Conservation (phyloP, 2,113 vertebrate species). For the Oryzias curvinotus region DNA sequence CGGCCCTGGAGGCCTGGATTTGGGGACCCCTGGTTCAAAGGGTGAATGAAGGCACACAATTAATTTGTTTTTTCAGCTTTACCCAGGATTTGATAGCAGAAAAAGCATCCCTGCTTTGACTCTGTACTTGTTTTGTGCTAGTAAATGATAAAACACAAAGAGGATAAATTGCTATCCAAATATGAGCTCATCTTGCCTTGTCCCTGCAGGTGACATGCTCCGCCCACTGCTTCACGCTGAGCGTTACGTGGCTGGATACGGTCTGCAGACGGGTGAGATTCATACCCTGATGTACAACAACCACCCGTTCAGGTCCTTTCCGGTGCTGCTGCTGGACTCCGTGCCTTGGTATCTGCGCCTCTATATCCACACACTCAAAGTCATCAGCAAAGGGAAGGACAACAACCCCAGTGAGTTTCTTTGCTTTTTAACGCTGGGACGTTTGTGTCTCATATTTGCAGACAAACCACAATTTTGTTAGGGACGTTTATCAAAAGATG, state of each 20-base stretch:
- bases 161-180: too few relatives aligned
- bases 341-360: slow-evolving; percentile 97
- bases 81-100: too few relatives aligned
- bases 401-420: slow-evolving; percentile 88
- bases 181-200: background rate
- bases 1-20: too few relatives aligned
- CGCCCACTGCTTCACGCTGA: slow-evolving; percentile 87
- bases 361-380: slow-evolving; percentile 91
- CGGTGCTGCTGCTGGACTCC: slow-evolving; percentile 87
- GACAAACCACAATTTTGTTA: too few relatives aligned
- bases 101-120: too few relatives aligned
- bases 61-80: too few relatives aligned
- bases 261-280: slow-evolving; percentile 91
- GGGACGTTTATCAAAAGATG: too few relatives aligned
- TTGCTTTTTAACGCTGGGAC: background rate
- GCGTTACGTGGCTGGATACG: slow-evolving; percentile 91
- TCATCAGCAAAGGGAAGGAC: slow-evolving; percentile 90
- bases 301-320: slow-evolving; percentile 91
- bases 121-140: too few relatives aligned
- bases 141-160: too few relatives aligned
- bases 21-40: too few relatives aligned
- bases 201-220: slow-evolving; percentile 77
- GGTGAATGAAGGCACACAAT: too few relatives aligned
- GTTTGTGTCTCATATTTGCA: too few relatives aligned
- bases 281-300: slow-evolving; percentile 92